Evolutionary conservation across 1,140 invertebrate genomes (phyloP).

Genomic region (Drosophila neocordata): DNA sequence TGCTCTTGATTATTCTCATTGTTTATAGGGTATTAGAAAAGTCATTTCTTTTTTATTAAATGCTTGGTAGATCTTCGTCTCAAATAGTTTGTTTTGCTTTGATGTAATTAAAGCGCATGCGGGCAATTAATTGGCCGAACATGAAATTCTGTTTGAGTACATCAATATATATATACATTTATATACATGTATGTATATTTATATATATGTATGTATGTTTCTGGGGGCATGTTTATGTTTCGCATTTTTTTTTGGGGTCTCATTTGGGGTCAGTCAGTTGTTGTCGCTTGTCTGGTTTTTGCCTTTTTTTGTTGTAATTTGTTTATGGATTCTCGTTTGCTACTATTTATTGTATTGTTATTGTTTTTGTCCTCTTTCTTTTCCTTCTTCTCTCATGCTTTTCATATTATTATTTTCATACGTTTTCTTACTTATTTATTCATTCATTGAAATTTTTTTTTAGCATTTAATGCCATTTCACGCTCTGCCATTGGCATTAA

Average conservation of each 20-base stretch:
- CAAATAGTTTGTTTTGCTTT: slow-evolving; percentile 32
- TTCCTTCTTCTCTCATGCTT: slow-evolving; percentile 1
- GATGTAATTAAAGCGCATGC: slow-evolving; percentile 75
- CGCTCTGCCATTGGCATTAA: slow-evolving; percentile 35
- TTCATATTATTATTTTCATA: background rate
- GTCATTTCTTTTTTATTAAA: background rate
- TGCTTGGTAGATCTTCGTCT: background rate
- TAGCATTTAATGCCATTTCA: slow-evolving; percentile 46
- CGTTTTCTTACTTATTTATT: slow-evolving; percentile 25
- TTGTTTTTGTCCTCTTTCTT: slow-evolving; percentile 28
- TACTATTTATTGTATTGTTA: slow-evolving; percentile 12
- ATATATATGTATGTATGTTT: slow-evolving; percentile 23
- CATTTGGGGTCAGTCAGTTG: slow-evolving; percentile 42
- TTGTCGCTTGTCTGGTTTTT: slow-evolving; percentile 32
- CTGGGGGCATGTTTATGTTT: slow-evolving; percentile 57
- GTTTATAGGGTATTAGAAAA: background rate
- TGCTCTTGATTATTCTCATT: too few species aligned
- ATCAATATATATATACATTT: slow-evolving; percentile 15
- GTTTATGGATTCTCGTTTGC: slow-evolving; percentile 26
- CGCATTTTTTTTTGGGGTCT: slow-evolving; percentile 29
- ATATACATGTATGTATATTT: slow-evolving; percentile 15
- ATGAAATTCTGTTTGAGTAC: slow-evolving; percentile 54
- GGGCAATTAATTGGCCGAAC: slow-evolving; percentile 75
- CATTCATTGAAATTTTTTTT: slow-evolving; percentile 53
- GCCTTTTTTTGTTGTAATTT: slow-evolving; percentile 48